Percentiles rank a stretch among this genome's conserved stretches.
Conservation (phyloP, 2,888 invertebrate species). For the Morpho achilles region DNA sequence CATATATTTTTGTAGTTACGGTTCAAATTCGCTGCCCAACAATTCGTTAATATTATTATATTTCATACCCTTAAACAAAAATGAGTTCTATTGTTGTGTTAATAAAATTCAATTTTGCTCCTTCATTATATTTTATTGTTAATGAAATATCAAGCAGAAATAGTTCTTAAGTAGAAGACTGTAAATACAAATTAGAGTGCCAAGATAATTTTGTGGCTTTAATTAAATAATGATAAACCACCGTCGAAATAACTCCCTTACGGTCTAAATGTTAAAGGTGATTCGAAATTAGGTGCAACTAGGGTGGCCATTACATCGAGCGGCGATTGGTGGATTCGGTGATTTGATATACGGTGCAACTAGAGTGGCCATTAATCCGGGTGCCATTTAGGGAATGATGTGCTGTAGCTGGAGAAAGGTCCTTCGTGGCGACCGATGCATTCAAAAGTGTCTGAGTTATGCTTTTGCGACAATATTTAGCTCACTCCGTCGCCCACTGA, state of each 20-base stretch:
- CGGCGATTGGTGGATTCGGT: too few species aligned
- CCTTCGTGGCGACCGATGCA: too few species aligned
- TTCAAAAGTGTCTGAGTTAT: too few species aligned
- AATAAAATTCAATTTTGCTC: not conserved
- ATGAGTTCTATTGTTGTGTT: too few species aligned
- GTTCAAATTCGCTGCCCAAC: not conserved
- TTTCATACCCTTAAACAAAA: not conserved
- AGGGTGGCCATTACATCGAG: constrained; percentile 11
- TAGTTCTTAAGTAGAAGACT: not conserved
- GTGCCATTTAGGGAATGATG: too few species aligned
- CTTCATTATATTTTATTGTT: not conserved
- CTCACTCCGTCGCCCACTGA: too few species aligned
- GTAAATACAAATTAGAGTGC: constrained; percentile 3
- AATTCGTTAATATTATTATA: not conserved
- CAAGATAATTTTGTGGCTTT: not conserved
- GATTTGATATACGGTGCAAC: too few species aligned
- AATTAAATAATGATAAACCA: constrained; percentile 9
- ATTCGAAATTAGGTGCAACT: constrained; percentile 22
- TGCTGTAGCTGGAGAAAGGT: too few species aligned
- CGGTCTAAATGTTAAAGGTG: constrained; percentile 26
- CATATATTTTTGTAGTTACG: not conserved
- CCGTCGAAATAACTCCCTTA: constrained; percentile 22
- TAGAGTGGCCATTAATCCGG: too few species aligned
- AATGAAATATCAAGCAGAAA: not conserved
- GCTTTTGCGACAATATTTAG: too few species aligned